Evolutionary conservation across 2,797 vertebrate genomes (phyloP).

Genomic region (Spheniscus humboldti): DNA sequence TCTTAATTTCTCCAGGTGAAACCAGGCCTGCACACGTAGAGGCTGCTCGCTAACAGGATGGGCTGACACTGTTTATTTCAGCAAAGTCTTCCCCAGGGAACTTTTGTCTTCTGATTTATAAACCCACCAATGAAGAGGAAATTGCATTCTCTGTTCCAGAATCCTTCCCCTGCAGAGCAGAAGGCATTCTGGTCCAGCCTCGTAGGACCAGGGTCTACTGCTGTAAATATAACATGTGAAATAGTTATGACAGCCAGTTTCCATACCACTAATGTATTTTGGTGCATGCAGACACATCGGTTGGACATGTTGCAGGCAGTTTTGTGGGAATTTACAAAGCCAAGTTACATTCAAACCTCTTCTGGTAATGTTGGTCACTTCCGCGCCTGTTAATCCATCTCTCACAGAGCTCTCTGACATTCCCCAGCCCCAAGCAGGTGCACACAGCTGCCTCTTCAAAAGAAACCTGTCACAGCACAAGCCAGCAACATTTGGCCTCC

Average conservation of each 20-base stretch:
- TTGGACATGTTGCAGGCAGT: not conserved
- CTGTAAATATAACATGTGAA: not conserved
- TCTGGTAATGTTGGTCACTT: not conserved
- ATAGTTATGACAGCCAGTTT: not conserved
- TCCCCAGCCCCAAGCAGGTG: not conserved
- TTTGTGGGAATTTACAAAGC: not conserved
- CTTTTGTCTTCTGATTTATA: not conserved
- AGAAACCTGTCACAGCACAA: not conserved
- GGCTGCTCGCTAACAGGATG: rapidly evolving
- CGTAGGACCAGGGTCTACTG: not conserved
- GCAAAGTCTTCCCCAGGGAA: not conserved
- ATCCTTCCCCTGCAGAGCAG: not conserved
- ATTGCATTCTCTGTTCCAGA: not conserved
- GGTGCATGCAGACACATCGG: not conserved
- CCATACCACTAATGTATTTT: not conserved
- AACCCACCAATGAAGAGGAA: not conserved
- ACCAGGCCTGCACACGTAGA: not conserved
- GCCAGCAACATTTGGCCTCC: not conserved
- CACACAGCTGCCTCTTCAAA: not conserved
- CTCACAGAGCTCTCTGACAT: not conserved
- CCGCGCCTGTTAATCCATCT: not conserved
- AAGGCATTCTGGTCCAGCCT: not conserved
- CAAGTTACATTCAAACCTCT: not conserved
- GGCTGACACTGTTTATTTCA: not conserved
- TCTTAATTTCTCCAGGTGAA: not conserved